phyloP scores from a whole-genome alignment of 2,888 invertebrate genomes.

The Cancer borealis region DNA sequence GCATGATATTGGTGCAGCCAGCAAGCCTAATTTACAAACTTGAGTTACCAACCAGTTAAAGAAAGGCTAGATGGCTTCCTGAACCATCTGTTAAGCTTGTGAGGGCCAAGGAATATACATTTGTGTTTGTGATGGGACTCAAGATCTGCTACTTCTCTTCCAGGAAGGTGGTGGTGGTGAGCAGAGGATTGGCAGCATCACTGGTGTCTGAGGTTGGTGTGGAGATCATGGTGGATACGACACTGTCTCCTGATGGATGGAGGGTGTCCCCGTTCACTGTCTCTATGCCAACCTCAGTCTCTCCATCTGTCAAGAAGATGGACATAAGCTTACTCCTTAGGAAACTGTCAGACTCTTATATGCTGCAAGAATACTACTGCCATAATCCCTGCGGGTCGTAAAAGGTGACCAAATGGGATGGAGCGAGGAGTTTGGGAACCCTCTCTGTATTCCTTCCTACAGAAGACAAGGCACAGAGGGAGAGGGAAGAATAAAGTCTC shows the following conservation, averaged over 20 bases:
- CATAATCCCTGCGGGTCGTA: too few species aligned
- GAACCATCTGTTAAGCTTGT: conserved; percentile 41
- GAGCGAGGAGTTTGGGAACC: too few species aligned
- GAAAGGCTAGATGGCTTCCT: conserved; percentile 34
- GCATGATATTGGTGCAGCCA: conserved; percentile 28
- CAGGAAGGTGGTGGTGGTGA: conserved; percentile 67
- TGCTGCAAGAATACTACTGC: background rate
- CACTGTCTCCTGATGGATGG: conserved; percentile 48
- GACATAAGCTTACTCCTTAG: background rate
- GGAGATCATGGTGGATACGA: conserved; percentile 64
- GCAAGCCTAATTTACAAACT: background rate
- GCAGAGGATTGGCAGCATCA: conserved; percentile 71
- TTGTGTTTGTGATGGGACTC: conserved; percentile 31
- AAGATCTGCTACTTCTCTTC: conserved; percentile 68
- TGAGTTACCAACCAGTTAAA: conserved; percentile 45
- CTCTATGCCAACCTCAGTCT: conserved; percentile 64
- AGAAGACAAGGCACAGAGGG: too few species aligned
- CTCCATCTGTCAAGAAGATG: conserved; percentile 60
- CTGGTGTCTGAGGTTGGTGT: conserved; percentile 72
- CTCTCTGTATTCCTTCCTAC: too few species aligned
- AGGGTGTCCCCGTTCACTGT: conserved; percentile 55
- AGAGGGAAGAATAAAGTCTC: too few species aligned
- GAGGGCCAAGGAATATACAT: background rate
- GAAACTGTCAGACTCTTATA: background rate
- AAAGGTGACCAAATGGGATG: too few species aligned